phyloP scores from a whole-genome alignment of 2,113 vertebrate species.

The Peromyscus leucopus region DNA sequence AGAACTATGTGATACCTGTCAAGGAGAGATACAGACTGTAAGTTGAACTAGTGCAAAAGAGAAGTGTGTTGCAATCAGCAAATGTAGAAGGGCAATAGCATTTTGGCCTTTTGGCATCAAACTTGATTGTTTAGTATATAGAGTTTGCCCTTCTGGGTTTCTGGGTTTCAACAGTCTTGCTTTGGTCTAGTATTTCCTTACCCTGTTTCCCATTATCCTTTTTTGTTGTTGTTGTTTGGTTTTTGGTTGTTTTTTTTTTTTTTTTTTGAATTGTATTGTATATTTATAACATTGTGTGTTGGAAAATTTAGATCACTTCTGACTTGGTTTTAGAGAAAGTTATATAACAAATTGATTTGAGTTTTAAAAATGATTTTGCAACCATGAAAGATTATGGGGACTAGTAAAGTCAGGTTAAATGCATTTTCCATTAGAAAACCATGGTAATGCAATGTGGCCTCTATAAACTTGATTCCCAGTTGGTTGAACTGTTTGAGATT shows the following conservation, averaged over 20 bases:
- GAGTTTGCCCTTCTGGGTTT: not conserved
- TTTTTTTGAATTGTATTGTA: no score
- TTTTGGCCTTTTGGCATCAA: not conserved
- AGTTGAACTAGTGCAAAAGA: not conserved
- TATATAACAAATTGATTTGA: not conserved
- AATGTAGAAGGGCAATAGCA: not conserved
- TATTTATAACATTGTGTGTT: not conserved
- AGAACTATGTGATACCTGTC: not conserved
- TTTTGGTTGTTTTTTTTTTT: not conserved
- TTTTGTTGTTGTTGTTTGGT: not conserved
- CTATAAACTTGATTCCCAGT: not conserved
- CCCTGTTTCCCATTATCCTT: accelerated
- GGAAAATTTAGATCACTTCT: not conserved
- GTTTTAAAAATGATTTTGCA: not conserved
- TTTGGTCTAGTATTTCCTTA: no score
- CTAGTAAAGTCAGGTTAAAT: not conserved
- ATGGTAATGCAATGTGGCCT: not conserved
- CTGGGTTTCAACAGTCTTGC: not conserved
- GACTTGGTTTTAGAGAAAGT: not conserved
- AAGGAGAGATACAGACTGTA: not conserved
- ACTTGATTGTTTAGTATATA: not conserved
- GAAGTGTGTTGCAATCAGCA: no score
- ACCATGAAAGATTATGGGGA: not conserved
- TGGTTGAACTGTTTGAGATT: not conserved
- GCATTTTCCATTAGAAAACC: not conserved